Percentiles rank a stretch among this genome's conserved stretches.
phyloP scores from a whole-genome alignment of 2,888 invertebrate genomes.

The Dermolepida albohirtum region DNA sequence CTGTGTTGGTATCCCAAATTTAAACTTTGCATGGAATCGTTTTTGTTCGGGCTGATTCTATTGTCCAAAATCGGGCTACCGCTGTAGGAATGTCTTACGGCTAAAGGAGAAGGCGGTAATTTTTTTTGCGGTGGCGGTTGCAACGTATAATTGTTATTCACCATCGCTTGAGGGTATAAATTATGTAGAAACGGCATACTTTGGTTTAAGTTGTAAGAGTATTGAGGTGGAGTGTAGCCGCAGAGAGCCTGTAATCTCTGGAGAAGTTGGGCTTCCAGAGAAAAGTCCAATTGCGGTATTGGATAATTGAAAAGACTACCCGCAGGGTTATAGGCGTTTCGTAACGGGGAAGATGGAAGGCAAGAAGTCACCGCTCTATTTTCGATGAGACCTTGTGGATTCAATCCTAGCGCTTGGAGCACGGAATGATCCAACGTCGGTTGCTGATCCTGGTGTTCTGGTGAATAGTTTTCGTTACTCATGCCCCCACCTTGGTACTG shows the following conservation, averaged over 20 bases:
- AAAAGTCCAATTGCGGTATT: slow-evolving; percentile 54
- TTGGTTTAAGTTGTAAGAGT: slow-evolving; percentile 54
- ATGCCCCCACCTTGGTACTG: slow-evolving; percentile 47
- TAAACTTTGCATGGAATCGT: slow-evolving; percentile 51
- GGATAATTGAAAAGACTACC: slow-evolving; percentile 59
- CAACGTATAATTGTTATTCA: slow-evolving; percentile 59
- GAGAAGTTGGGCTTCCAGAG: slow-evolving; percentile 66
- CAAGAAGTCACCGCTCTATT: slow-evolving; percentile 60
- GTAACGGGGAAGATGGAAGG: slow-evolving; percentile 61
- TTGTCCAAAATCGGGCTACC: slow-evolving; percentile 56
- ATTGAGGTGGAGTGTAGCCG: slow-evolving; percentile 61
- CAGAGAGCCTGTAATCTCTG: slow-evolving; percentile 68
- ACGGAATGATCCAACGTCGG: slow-evolving; percentile 55
- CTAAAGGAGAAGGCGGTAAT: slow-evolving; percentile 57
- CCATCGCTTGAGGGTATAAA: slow-evolving; percentile 54
- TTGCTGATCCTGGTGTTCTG: slow-evolving; percentile 48
- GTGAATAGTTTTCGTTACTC: slow-evolving; percentile 45
- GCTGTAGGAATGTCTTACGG: slow-evolving; percentile 58
- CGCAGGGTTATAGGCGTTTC: slow-evolving; percentile 57
- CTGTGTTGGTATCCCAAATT: slow-evolving; percentile 36
- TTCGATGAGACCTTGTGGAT: slow-evolving; percentile 60
- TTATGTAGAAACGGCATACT: slow-evolving; percentile 49
- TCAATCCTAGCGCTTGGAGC: slow-evolving; percentile 57
- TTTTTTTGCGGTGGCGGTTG: slow-evolving; percentile 62
- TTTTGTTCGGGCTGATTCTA: slow-evolving; percentile 55